phyloP scores from a whole-genome alignment of 2,113 vertebrate genomes.

The Perccottus glenii region DNA sequence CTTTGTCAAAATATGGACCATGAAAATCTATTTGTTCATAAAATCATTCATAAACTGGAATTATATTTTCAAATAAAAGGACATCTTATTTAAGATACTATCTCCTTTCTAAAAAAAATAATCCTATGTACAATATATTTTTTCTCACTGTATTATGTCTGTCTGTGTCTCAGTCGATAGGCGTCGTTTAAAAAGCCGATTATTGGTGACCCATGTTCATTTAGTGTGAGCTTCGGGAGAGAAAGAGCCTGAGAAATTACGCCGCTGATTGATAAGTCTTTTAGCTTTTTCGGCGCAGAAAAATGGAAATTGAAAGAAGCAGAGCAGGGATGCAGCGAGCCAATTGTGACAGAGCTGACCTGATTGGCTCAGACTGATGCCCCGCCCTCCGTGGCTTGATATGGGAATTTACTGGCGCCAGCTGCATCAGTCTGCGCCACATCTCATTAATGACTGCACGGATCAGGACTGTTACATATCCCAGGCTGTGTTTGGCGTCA shows the following conservation, averaged over 20 bases:
- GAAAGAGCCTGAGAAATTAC: slow-evolving; percentile 66
- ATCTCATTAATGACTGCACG: slow-evolving; percentile 75
- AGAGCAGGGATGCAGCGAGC: slow-evolving; percentile 72
- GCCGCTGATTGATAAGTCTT: slow-evolving; percentile 76
- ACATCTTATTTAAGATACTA: background rate
- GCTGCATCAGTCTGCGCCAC: slow-evolving; percentile 85
- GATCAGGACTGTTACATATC: slow-evolving; percentile 62
- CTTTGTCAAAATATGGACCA: background rate
- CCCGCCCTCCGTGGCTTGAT: slow-evolving; percentile 87
- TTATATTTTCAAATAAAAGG: background rate
- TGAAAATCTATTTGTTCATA: background rate
- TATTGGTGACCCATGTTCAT: slow-evolving; percentile 48
- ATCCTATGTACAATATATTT: background rate
- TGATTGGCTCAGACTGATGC: slow-evolving; percentile 81
- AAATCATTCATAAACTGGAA: background rate
- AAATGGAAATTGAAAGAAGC: slow-evolving; percentile 71
- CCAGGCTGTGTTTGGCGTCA: slow-evolving; percentile 48
- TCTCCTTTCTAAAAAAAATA: background rate
- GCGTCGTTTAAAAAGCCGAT: slow-evolving; percentile 44
- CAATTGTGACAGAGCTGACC: slow-evolving; percentile 78
- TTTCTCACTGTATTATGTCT: slow-evolving; percentile 16
- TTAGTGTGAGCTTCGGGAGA: slow-evolving; percentile 50
- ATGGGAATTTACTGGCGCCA: slow-evolving; percentile 95
- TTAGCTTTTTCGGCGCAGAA: slow-evolving; percentile 59
- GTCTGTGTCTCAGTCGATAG: slow-evolving; percentile 31